A percentile compares a stretch with the other conserved stretches of the same genome.
These are phyloP conservation scores for Megaleporinus macrocephalus DNA, from an alignment of 2,113 vertebrate species.

Conservation along the genomic window DNA sequence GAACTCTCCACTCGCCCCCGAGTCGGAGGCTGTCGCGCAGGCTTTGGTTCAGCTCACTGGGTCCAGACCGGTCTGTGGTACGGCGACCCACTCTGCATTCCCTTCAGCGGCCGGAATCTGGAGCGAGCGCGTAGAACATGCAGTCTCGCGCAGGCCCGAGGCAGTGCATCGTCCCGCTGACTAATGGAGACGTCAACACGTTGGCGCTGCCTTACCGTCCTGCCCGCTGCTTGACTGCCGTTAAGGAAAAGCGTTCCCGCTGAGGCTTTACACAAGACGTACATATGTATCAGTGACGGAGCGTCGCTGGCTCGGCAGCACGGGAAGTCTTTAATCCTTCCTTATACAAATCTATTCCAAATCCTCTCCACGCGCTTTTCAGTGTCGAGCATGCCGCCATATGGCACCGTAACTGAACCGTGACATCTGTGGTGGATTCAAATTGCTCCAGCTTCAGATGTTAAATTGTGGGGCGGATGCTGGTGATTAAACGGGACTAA, in stretches of 20 bases:
- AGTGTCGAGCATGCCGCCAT: slow-evolving; percentile 53
- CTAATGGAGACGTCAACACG: slow-evolving; percentile 33
- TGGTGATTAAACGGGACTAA: slow-evolving; percentile 54
- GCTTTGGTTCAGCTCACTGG: slow-evolving; percentile 48
- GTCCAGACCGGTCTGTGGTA: slow-evolving; percentile 50
- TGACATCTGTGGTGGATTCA: slow-evolving; percentile 62
- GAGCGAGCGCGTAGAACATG: not conserved
- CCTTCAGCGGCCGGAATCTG: not conserved
- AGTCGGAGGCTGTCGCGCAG: slow-evolving; percentile 49
- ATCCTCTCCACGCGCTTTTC: slow-evolving; percentile 50
- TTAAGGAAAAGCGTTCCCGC: not conserved
- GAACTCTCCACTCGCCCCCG: slow-evolving; percentile 42
- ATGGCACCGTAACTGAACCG: slow-evolving; percentile 56
- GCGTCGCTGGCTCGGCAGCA: slow-evolving; percentile 17
- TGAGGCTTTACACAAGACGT: not conserved
- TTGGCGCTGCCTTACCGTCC: slow-evolving; percentile 8
- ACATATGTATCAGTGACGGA: not conserved
- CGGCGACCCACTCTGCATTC: not conserved
- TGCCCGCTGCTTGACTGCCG: not conserved
- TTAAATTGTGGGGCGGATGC: slow-evolving; percentile 48
- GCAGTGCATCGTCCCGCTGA: slow-evolving; percentile 3
- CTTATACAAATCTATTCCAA: slow-evolving; percentile 58
- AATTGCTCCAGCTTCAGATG: slow-evolving; percentile 53
- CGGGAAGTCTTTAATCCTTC: slow-evolving; percentile 48
- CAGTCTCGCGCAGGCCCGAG: not conserved